Percentiles rank a stretch among this genome's conserved stretches.
These are phyloP conservation scores for Helicolenus hilgendorfi DNA, from an alignment of 2,797 vertebrate genomes.

Conservation along the genomic window DNA sequence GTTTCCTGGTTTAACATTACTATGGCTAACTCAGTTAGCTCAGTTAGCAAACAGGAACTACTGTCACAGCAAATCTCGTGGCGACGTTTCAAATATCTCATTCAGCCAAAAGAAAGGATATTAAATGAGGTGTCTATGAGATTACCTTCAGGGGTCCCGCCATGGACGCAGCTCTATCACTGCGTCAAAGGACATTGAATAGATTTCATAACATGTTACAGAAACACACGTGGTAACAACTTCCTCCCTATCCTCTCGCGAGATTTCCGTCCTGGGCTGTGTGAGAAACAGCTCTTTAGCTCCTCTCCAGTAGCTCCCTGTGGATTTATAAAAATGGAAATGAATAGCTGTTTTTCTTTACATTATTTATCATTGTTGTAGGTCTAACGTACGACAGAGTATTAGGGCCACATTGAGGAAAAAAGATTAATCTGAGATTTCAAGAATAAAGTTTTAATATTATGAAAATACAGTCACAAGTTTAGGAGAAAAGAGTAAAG, in stretches of 20 bases:
- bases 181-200: conserved; percentile 33
- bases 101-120: not conserved
- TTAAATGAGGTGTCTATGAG: accelerated
- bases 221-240: conserved; percentile 25
- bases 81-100: accelerated
- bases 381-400: no score
- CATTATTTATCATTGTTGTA: no score
- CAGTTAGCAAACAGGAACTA: not conserved
- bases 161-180: conserved; percentile 70
- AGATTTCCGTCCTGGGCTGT: not conserved
- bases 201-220: conserved; percentile 51
- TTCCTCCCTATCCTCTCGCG: conserved; percentile 72
- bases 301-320: no score
- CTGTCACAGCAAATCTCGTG: no score
- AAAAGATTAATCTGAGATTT: no score
- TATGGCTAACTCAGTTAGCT: not conserved
- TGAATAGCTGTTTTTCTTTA: no score
- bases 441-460: no score
- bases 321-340: no score
- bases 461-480: no score
- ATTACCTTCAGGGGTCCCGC: conserved; percentile 89
- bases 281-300: not conserved
- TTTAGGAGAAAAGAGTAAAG: no score
- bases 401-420: no score
- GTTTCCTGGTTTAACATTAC: not conserved